Evolutionary conservation across 37 sponge, comb jelly and placozoan species (phyloP).

Genomic region (Halichondria panicea): DNA sequence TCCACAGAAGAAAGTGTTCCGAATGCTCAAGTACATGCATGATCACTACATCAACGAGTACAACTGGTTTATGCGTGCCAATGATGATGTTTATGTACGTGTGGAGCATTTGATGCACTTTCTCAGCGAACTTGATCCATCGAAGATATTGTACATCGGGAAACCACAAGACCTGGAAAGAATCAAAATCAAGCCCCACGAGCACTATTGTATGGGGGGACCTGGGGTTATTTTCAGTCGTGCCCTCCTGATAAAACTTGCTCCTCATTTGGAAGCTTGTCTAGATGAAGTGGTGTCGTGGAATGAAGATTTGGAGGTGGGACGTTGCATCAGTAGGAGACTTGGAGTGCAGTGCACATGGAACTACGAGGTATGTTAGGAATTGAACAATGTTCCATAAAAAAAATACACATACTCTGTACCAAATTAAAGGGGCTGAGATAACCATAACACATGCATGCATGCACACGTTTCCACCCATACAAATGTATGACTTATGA

Average conservation of each 20-base stretch:
- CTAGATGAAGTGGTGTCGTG: slow-evolving; percentile 46
- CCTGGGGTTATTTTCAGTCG: slow-evolving; percentile 68
- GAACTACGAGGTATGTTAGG: slow-evolving; percentile 62
- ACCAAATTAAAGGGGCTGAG: no score
- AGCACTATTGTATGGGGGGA: slow-evolving; percentile 75
- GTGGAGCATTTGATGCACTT: slow-evolving; percentile 40
- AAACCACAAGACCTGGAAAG: slow-evolving; percentile 15
- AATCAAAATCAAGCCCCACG: slow-evolving; percentile 37
- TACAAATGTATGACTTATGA: no score
- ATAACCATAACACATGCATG: not conserved
- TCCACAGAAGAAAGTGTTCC: slow-evolving; percentile 45
- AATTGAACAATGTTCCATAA: no score
- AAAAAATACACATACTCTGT: no score
- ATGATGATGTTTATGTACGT: slow-evolving; percentile 73
- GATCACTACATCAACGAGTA: slow-evolving; percentile 62
- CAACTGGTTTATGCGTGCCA: slow-evolving; percentile 84
- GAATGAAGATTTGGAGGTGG: slow-evolving; percentile 74
- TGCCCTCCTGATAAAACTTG: slow-evolving; percentile 45
- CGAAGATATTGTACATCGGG: slow-evolving; percentile 48
- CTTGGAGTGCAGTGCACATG: slow-evolving; percentile 71
- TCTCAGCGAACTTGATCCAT: slow-evolving; percentile 46
- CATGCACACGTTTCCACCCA: not conserved
- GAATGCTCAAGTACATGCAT: slow-evolving; percentile 77
- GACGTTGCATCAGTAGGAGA: slow-evolving; percentile 66
- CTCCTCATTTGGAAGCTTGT: slow-evolving; percentile 59